Evolutionary conservation across 2,113 vertebrate species (phyloP).

Genomic region (Ceratotherium simum): DNA sequence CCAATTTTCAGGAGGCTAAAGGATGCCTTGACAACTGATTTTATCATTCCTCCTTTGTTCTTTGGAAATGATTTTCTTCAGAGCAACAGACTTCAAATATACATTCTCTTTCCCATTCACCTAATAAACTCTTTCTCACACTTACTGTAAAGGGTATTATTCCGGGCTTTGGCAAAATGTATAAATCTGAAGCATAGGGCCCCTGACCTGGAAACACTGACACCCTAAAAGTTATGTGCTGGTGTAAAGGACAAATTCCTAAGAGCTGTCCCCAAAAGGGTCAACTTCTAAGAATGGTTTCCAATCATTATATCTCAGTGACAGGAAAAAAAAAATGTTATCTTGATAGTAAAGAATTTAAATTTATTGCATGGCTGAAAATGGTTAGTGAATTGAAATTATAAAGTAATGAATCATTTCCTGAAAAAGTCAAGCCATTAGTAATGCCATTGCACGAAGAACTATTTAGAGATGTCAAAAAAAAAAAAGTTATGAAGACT

Average conservation of each 20-base stretch:
- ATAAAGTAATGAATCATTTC: conserved; percentile 79
- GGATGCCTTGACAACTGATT: background rate
- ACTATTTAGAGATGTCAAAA: conserved; percentile 65
- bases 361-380: conserved; percentile 77
- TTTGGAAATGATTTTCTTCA: background rate
- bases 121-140: background rate
- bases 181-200: background rate
- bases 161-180: background rate
- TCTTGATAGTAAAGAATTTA: conserved; percentile 77
- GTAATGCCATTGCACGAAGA: conserved; percentile 46
- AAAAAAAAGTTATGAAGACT: conserved; percentile 3
- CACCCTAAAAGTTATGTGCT: background rate
- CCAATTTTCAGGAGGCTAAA: background rate
- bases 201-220: background rate
- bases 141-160: background rate
- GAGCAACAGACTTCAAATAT: background rate
- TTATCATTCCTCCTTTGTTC: background rate
- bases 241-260: background rate
- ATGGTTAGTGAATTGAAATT: conserved; percentile 75
- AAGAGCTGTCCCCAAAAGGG: background rate
- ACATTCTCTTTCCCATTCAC: background rate
- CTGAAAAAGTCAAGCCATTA: conserved; percentile 56
- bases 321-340: conserved; percentile 74
- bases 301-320: conserved; percentile 54
- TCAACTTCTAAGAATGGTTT: conserved; percentile 58